phyloP scores from a whole-genome alignment of 2,888 invertebrate species.

The Zeuzera pyrina region DNA sequence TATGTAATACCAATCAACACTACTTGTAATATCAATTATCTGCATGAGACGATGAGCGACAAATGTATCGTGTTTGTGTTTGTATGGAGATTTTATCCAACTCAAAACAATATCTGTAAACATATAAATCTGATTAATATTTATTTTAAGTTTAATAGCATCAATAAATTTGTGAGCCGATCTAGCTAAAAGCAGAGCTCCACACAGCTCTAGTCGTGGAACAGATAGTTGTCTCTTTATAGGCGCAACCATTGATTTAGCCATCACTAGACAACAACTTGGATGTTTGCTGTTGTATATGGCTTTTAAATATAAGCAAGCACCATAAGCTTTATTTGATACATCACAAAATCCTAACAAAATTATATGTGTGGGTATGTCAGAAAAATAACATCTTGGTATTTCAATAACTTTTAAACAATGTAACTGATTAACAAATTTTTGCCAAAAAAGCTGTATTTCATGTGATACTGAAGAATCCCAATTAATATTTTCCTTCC shows the following conservation, averaged over 20 bases:
- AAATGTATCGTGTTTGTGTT: constrained; percentile 2
- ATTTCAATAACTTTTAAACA: constrained; percentile 1
- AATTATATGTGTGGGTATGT: neutral
- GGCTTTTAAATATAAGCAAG: neutral
- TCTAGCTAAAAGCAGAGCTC: neutral
- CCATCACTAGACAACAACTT: neutral
- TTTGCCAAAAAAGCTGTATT: neutral
- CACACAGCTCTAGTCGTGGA: constrained; percentile 1
- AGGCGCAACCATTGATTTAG: constrained; percentile 1
- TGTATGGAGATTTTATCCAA: constrained; percentile 12
- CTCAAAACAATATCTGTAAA: constrained; percentile 9
- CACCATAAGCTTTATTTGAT: neutral
- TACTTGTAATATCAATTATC: constrained; percentile 2
- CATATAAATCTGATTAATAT: constrained; percentile 3
- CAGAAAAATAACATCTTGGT: neutral
- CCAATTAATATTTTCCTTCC: constrained; percentile 3
- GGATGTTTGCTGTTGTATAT: neutral
- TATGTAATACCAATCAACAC: constrained; percentile 4
- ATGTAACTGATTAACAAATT: neutral
- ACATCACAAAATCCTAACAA: constrained; percentile 1
- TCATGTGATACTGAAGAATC: constrained; percentile 1
- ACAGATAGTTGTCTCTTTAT: constrained; percentile 1
- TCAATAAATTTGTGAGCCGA: neutral
- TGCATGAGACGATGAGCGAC: constrained; percentile 4
- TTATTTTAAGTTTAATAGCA: constrained; percentile 1